These are phyloP conservation scores for Anorthoa munda DNA, from an alignment of 2,888 invertebrate genomes.

Conservation along the genomic window DNA sequence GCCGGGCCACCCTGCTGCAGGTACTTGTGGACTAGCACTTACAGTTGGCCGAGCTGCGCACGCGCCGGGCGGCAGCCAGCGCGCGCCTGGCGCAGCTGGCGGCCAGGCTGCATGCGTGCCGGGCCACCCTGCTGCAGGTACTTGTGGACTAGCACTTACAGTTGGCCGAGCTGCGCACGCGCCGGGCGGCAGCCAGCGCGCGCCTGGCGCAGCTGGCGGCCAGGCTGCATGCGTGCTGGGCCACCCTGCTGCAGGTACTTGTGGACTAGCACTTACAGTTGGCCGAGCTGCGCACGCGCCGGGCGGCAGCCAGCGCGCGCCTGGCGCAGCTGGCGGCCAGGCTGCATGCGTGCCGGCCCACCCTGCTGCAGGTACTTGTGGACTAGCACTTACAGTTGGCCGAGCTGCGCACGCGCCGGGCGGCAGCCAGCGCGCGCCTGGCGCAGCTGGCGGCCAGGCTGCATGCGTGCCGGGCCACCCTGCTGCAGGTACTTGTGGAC, in stretches of 20 bases:
- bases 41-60: background rate
- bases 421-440: too few relatives aligned
- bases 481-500: conserved; percentile 92
- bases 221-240: conserved; percentile 95
- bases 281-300: too few relatives aligned
- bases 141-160: background rate
- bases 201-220: conserved; percentile 95
- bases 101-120: conserved; percentile 94
- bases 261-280: background rate
- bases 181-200: too few relatives aligned
- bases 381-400: background rate
- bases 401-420: too few relatives aligned
- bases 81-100: conserved; percentile 95
- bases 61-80: too few relatives aligned
- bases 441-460: conserved; percentile 95
- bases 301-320: too few relatives aligned
- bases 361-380: conserved; percentile 93
- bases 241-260: conserved; percentile 94
- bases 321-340: conserved; percentile 96
- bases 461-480: conserved; percentile 95
- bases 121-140: conserved; percentile 96
- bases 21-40: conserved; percentile 81
- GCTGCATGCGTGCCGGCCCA: conserved; percentile 95
- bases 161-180: background rate
- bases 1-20: conserved; percentile 96